Percentiles rank a stretch among this genome's conserved stretches.
Conservation (phyloP, 2,113 vertebrate species). For the Nyctibius bracteatus region DNA sequence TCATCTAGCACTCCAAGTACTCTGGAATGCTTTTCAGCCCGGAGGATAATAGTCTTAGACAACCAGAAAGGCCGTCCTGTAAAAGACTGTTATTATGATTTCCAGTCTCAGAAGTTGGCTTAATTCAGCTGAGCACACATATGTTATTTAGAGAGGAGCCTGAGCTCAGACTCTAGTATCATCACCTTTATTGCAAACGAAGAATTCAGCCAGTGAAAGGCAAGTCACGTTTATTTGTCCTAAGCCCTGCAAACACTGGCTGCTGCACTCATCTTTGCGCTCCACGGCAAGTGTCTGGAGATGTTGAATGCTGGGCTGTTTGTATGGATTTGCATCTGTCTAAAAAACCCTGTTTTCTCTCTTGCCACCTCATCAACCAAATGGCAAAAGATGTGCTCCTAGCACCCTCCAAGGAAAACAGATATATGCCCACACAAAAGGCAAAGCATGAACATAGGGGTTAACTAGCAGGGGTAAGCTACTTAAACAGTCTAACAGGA, state of each 20-base stretch:
- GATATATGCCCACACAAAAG: neutral
- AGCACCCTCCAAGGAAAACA: neutral
- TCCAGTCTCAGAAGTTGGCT: slow-evolving; percentile 51
- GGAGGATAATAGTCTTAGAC: slow-evolving; percentile 55
- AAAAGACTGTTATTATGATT: slow-evolving; percentile 60
- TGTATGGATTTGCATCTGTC: neutral
- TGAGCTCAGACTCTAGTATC: slow-evolving; percentile 30
- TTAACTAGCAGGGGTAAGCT: neutral
- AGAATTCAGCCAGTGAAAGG: slow-evolving; percentile 32
- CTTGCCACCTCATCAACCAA: slow-evolving; percentile 25
- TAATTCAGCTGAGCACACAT: slow-evolving; percentile 65
- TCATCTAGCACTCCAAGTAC: slow-evolving; percentile 29
- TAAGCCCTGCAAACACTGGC: slow-evolving; percentile 29
- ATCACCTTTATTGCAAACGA: slow-evolving; percentile 47
- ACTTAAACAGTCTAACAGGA: neutral
- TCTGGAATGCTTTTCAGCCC: slow-evolving; percentile 56
- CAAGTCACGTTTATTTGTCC: slow-evolving; percentile 36
- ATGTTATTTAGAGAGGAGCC: slow-evolving; percentile 47
- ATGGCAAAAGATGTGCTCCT: neutral
- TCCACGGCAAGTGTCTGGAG: neutral
- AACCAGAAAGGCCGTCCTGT: slow-evolving; percentile 47
- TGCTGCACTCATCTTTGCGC: neutral
- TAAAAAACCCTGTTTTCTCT: neutral
- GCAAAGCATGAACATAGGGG: neutral
- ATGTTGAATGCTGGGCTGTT: slow-evolving; percentile 4